A percentile compares a stretch with the other conserved stretches of the same genome.
Conservation (phyloP, 2,113 vertebrate species). For the Python bivittatus region DNA sequence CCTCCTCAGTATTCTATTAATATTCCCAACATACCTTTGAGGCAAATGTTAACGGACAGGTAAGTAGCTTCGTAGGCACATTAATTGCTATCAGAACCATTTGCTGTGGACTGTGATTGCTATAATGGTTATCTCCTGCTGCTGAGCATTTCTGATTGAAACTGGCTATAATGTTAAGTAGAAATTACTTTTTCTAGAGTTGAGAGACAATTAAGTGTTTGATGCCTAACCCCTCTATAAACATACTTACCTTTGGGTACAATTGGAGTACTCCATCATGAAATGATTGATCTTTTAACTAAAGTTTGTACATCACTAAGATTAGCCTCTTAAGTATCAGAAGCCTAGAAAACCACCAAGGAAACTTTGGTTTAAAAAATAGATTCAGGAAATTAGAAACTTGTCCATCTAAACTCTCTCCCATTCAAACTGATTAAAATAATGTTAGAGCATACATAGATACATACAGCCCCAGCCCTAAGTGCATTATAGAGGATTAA, state of each 20-base stretch:
- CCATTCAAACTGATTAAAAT: not conserved
- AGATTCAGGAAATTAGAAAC: not conserved
- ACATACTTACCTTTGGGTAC: constrained; percentile 10
- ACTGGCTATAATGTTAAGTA: not conserved
- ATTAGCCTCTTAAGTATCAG: not conserved
- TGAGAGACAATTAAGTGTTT: constrained; percentile 7
- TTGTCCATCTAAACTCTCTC: not conserved
- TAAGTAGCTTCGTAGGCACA: not conserved
- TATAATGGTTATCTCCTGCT: constrained; percentile 9
- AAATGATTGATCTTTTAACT: constrained; percentile 8
- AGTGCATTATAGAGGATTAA: not conserved
- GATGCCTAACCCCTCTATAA: constrained; percentile 4
- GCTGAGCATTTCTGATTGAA: constrained; percentile 6
- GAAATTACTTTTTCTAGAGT: constrained; percentile 19
- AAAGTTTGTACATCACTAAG: not conserved
- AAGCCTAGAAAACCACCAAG: not conserved
- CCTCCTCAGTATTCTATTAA: constrained; percentile 13
- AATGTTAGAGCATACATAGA: not conserved
- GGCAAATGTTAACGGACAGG: constrained; percentile 11
- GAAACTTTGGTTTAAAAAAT: not conserved
- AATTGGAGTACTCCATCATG: not conserved
- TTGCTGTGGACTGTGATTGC: not conserved
- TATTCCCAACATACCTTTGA: constrained; percentile 4
- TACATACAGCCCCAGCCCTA: no score
- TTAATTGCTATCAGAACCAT: not conserved